A percentile compares a stretch with the other conserved stretches of the same genome.
Evolutionary conservation across 2,888 invertebrate genomes (phyloP).

Genomic region (Phorcus lineatus): DNA sequence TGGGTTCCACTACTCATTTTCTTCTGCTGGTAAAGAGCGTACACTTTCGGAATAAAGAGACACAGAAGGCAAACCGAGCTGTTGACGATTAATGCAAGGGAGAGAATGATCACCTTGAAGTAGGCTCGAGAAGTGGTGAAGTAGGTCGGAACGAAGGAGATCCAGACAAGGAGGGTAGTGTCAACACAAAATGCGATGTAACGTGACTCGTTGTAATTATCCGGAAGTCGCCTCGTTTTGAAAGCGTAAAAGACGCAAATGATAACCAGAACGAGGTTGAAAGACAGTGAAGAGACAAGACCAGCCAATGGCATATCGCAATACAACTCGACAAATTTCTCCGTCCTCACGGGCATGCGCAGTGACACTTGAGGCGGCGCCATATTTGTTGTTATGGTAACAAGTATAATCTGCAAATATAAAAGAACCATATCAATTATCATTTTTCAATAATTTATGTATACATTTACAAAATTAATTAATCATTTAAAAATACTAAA

Average conservation of each 20-base stretch:
- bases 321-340: slow-evolving; percentile 54
- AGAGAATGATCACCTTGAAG: slow-evolving; percentile 50
- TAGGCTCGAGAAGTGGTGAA: slow-evolving; percentile 47
- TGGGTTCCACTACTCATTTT: not conserved
- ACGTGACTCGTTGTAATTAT: slow-evolving; percentile 69
- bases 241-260: slow-evolving; percentile 65
- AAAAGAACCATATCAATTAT: not conserved
- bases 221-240: slow-evolving; percentile 66
- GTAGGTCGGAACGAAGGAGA: slow-evolving; percentile 59
- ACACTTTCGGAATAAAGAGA: slow-evolving; percentile 62
- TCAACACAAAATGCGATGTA: slow-evolving; percentile 66
- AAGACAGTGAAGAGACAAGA: slow-evolving; percentile 55
- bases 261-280: slow-evolving; percentile 58
- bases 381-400: slow-evolving; percentile 45
- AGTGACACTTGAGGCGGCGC: slow-evolving; percentile 46
- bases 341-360: slow-evolving; percentile 55
- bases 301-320: slow-evolving; percentile 55
- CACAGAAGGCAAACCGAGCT: slow-evolving; percentile 57
- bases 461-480: too few species aligned
- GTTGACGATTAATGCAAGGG: slow-evolving; percentile 58
- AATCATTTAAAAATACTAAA: too few species aligned
- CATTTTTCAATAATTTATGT: too few species aligned
- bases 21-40: slow-evolving; percentile 48
- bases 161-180: slow-evolving; percentile 59
- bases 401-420: slow-evolving; percentile 47